Conservation (phyloP, 2,113 vertebrate genomes). For the Mormoops blainvillei region DNA sequence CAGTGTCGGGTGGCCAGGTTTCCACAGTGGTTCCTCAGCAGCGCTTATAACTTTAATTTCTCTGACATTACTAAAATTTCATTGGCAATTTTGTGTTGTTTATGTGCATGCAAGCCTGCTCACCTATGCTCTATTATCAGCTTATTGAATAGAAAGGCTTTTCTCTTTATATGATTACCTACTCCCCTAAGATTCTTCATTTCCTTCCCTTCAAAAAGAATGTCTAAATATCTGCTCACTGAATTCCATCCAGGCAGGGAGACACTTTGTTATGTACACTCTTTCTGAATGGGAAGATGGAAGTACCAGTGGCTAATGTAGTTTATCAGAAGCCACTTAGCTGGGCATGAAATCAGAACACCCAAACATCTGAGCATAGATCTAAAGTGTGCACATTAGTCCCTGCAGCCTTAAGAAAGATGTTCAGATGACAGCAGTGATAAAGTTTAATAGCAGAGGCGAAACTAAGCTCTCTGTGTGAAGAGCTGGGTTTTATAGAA, state of each 20-base stretch:
- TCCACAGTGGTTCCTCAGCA: not conserved
- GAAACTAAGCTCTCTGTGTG: not conserved
- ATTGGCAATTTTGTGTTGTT: not conserved
- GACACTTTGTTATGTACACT: not conserved
- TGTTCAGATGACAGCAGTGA: not conserved
- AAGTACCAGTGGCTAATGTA: not conserved
- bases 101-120: not conserved
- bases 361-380: not conserved
- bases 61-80: not conserved
- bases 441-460: not conserved
- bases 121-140: not conserved
- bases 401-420: not conserved
- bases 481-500: not conserved
- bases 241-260: not conserved
- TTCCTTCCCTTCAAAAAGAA: slow-evolving; percentile 11
- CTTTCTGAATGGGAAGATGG: slow-evolving; percentile 26
- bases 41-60: not conserved
- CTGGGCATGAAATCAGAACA: not conserved
- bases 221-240: not conserved
- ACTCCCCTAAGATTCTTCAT: slow-evolving; percentile 6
- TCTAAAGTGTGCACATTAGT: not conserved
- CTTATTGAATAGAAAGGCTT: not conserved
- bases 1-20: not conserved
- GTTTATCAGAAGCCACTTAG: not conserved
- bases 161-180: not conserved